Evolutionary conservation across 2,113 vertebrate species (phyloP), one percentile per base, ranked within the genome.

Genomic region (Oryzias celebensis): DNA sequence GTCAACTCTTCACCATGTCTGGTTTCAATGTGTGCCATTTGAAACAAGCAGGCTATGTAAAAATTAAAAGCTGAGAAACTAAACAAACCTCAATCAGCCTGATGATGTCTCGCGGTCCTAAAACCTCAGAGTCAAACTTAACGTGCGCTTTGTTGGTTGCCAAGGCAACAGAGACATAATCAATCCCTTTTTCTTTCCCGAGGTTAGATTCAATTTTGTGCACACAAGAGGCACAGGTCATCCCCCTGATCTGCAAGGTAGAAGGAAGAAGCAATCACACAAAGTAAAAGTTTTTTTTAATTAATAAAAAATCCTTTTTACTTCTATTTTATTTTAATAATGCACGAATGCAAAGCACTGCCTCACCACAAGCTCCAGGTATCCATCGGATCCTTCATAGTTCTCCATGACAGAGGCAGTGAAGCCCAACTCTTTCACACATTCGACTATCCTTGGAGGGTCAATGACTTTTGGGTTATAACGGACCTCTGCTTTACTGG

Each of bases 91-190:
- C 86, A 48, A 99, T 92, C 48, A 89, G 86, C 68, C 91, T 93
- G 66, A 98, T 95, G 79, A 99, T 80, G 77, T 97, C 95, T 82
- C 97, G 91, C 5, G 97, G 96, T 24, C 97, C 97, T 15, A 96
- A 91, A 56, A 95, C 83, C 88, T 98, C 97, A 0, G 92, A 93
- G 80, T 99, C 96, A 2, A 94, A 98, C 59, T 96, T 98, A 66
- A 99, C 85, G 61, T 99, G 97, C 18, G 97, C 97, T 93, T 98
- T 98, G 91, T 99, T 99, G 50, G 97, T 99, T 24, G 97, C 95
- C 69, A 99, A 86, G 36, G 96, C 97, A 42, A 99, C 97, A 0
- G 96, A 98, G 61, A 94, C 94, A 80, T 98, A 98, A 31, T 94
- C 78, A 46, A 99, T 91, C 7, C 97, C 96, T 49, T 92, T 93